A percentile compares a stretch with the other conserved stretches of the same genome.
These are phyloP conservation scores for Panurus biarmicus DNA, from an alignment of 2,113 vertebrate species.

Conservation along the genomic window DNA sequence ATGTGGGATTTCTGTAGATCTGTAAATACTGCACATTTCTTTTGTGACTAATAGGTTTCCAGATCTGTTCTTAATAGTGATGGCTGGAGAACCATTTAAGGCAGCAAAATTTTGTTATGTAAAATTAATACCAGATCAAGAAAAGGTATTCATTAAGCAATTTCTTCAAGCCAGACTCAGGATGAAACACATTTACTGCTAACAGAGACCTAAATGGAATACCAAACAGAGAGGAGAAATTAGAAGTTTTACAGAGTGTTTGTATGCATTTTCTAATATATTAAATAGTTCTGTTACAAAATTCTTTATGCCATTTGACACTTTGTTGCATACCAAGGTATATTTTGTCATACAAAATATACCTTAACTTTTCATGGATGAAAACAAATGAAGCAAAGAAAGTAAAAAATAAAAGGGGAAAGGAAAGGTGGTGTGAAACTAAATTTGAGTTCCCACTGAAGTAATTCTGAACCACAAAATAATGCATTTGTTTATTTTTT, in stretches of 20 bases:
- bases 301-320: background rate
- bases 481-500: background rate
- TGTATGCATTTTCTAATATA: background rate
- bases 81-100: background rate
- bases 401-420: background rate
- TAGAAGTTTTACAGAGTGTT: background rate
- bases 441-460: background rate
- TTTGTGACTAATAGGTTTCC: background rate
- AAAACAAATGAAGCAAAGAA: background rate
- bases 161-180: background rate
- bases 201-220: background rate
- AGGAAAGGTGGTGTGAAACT: background rate
- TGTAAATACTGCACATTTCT: background rate
- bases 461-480: background rate
- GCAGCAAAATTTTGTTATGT: background rate
- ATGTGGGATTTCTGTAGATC: background rate
- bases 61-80: background rate
- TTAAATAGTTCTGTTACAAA: background rate
- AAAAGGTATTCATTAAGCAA: background rate
- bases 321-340: background rate
- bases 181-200: background rate
- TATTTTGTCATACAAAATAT: background rate
- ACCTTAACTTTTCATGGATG: background rate
- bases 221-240: background rate
- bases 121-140: conserved; percentile 1